phyloP scores from a whole-genome alignment of 2,888 invertebrate species.

The Tetramorium bicarinatum region DNA sequence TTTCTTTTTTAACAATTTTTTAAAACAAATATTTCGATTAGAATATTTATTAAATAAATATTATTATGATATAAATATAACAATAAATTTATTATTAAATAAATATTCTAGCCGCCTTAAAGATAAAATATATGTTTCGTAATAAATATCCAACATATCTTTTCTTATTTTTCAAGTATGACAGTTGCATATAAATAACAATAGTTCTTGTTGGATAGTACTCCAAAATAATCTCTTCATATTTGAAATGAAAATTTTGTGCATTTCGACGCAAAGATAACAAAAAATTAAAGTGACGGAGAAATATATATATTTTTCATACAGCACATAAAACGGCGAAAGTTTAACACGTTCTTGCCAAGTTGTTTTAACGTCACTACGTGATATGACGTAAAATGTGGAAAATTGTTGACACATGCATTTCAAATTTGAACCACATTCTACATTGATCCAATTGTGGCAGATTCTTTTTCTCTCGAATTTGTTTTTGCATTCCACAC shows the following conservation, averaged over 20 bases:
- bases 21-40: neutral
- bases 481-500: neutral
- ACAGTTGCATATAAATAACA: constrained; percentile 15
- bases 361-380: constrained; percentile 36
- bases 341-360: constrained; percentile 27
- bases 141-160: neutral
- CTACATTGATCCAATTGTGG: neutral
- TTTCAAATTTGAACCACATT: constrained; percentile 34
- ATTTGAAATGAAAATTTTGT: constrained; percentile 1
- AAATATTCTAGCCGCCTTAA: too few species aligned
- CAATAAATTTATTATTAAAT: too few species aligned
- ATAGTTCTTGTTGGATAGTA: neutral
- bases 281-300: constrained; percentile 14
- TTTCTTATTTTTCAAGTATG: neutral
- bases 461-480: neutral
- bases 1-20: neutral
- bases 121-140: neutral
- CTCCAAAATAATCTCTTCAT: neutral
- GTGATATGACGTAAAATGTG: constrained; percentile 41
- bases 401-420: constrained; percentile 52
- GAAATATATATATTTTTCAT: constrained; percentile 15
- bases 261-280: neutral
- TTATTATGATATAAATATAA: too few species aligned
- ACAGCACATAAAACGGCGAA: constrained; percentile 9
- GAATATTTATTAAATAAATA: neutral